A percentile compares a stretch with the other conserved stretches of the same genome.
These are phyloP conservation scores for Heliornis fulica DNA, from an alignment of 2,113 vertebrate species.

Conservation along the genomic window DNA sequence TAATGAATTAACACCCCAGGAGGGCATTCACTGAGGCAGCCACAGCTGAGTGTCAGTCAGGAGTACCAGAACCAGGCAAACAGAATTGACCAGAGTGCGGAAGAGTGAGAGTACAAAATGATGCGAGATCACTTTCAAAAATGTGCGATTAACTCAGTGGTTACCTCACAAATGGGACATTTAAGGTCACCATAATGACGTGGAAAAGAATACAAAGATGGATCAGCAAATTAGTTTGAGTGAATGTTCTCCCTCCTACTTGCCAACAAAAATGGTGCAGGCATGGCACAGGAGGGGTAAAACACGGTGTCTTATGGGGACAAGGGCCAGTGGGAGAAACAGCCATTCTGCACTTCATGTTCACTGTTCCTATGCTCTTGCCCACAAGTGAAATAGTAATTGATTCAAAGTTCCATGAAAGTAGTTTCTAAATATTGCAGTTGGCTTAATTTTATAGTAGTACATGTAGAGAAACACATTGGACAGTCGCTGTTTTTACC, in stretches of 20 bases:
- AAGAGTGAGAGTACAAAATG: background rate
- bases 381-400: background rate
- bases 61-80: background rate
- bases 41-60: background rate
- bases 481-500: background rate
- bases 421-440: background rate
- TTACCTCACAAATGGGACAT: background rate
- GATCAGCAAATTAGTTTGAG: background rate
- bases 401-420: background rate
- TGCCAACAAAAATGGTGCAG: fast-evolving
- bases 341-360: background rate
- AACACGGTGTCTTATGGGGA: background rate
- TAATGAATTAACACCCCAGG: background rate
- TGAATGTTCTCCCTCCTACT: background rate
- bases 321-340: background rate
- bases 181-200: background rate
- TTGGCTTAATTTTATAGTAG: background rate
- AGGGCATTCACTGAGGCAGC: background rate
- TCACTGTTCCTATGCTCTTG: background rate
- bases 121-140: background rate
- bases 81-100: background rate
- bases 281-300: background rate
- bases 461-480: background rate
- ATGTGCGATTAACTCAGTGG: background rate
- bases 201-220: background rate